Base-by-base conservation (phyloP, 2,888 invertebrate species). In the Arge pagana region DNA sequence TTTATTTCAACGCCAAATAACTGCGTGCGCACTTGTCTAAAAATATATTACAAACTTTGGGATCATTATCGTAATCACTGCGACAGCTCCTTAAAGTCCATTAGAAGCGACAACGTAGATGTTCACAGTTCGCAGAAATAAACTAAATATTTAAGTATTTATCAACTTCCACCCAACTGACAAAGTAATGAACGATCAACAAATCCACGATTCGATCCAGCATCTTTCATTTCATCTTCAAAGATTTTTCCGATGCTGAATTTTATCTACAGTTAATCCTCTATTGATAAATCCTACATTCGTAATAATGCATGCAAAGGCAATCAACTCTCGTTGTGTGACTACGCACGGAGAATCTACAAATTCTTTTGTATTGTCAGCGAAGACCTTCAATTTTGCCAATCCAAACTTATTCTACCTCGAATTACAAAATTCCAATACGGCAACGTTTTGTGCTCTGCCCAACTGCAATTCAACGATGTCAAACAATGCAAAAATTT, bases 11-110 rank as follows among this genome's bases (percentile, higher is more conserved):
- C 55, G 55, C 62, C 40, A 55, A 56, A 57, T 40, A 48, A 50
- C 51, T 50, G 33, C 50, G 31, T 43, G 33, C 28, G 18, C 35
- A 45, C 45, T 45, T 33, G 10, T 49, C 31, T 52, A 52, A 58
- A 41, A 53, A 61, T 57, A 62, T 64, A 57, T 66, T 67, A 68
- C 68, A 68, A 65, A 64, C 60, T 63, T 63, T 58, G 60, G 60
- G 62, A 60, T 62, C 54, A 55, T 62, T 66, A 63, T 61, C 35
- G 55, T 60, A 60, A 49, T 58, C 60, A 63, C 57, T 60, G 58
- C 50, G 59, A 61, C 57, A 48, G 21, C 53, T 48, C 58, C 61
- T 61, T 58, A 63, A 57, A 65, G 61, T 62, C 59, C 61, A 61
- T 58, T 61, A 59, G 58, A 60, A 42, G 28, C 50, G 42, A 51